These are phyloP conservation scores for Pogonomyrmex barbatus DNA, from an alignment of 1,140 invertebrate species.

Conservation along the genomic window DNA sequence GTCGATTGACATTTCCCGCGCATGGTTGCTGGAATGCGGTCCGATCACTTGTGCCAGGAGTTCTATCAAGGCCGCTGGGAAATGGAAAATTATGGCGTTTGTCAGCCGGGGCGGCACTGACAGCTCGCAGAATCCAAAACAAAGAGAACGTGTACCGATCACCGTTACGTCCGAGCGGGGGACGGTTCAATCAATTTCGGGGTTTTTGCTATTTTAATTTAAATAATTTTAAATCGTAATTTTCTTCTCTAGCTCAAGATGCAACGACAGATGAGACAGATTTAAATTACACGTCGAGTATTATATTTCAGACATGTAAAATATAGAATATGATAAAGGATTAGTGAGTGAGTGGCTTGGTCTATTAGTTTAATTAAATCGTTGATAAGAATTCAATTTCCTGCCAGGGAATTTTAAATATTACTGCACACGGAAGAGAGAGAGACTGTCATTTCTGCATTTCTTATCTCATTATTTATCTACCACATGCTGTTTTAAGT, in stretches of 20 bases:
- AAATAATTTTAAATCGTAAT: no score
- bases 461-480: not conserved
- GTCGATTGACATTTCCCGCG: constrained; percentile 56
- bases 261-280: not conserved
- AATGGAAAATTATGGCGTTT: constrained; percentile 82
- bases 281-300: not conserved
- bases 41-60: constrained; percentile 78
- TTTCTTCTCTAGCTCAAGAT: constrained; percentile 1
- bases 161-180: constrained; percentile 40
- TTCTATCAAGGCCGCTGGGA: constrained; percentile 82
- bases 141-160: constrained; percentile 47
- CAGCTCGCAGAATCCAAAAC: constrained; percentile 66
- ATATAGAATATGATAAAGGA: not conserved
- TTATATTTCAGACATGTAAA: not conserved
- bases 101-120: constrained; percentile 57
- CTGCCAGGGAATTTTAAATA: not conserved
- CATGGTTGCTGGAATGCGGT: constrained; percentile 81
- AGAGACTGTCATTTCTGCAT: not conserved
- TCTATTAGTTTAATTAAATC: constrained; percentile 10
- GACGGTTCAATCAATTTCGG: not conserved
- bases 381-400: not conserved
- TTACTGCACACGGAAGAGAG: not conserved
- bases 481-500: not conserved
- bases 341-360: not conserved
- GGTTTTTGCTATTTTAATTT: not conserved